Evolutionary conservation across 2,888 invertebrate species (phyloP), one percentile per base, ranked within the genome.

Genomic region (Auanema sp.): DNA sequence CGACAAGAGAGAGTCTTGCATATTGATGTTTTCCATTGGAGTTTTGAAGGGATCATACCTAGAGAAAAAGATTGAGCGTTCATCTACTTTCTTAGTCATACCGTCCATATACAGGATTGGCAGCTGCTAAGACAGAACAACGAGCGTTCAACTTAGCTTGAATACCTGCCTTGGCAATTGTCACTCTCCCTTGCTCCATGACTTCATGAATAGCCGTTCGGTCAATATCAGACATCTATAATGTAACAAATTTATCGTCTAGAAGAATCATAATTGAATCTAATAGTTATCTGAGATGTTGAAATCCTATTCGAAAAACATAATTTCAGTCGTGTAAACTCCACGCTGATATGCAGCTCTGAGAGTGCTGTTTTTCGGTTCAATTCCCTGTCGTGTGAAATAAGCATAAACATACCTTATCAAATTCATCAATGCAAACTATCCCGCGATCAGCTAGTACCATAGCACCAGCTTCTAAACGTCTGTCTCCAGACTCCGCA

Each of bases 121-220:
- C 98, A n/a, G 98, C 98, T 1, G 98, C 97, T 52, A 99, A 86
- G 5, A 99, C 98, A 0, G 93, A 92, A 86, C 97, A 98, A 33
- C 98, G 88, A 0, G 97, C 97, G 86, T 98, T 98, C 67, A 98
- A 88, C 59, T 93, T 91, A 3, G 97, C 83, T 85, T 98, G 97
- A 69, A 98, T 97, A 8, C 89, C 98, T 23, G 97, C 98, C 87
- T 99, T 99, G 18, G 97, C 92, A 80, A 98, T 97, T 10, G 97
- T 96, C 3, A 99, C 88, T 56, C 88, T 84, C 5, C 97, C 97
- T 85, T 98, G 97, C 87, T 98, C 97, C 97, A 98, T 94, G 5
- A 97, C 98, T 88, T 99, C 98, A 85, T 98, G 98, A 75, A 98
- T 98, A 44, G 98, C 96, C 0, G 97, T 98, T 80, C 98, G 89